Base-by-base conservation (phyloP, 2,113 vertebrate genomes). In the Eurystomus gularis region DNA sequence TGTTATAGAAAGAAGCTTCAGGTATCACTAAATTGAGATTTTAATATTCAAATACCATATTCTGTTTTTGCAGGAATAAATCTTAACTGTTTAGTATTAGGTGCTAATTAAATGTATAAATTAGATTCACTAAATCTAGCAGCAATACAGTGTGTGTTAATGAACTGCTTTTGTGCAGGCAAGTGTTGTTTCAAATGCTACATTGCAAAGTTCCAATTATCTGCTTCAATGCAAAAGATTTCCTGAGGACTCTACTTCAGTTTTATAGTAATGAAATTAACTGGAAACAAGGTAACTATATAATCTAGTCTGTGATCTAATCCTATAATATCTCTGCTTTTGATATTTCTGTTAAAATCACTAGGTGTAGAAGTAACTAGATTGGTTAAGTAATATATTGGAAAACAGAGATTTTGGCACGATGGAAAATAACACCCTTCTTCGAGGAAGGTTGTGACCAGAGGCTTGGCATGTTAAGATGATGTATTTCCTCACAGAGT, bases 141-240 rank as follows among this genome's bases (percentile, higher is more conserved):
- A 62, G 18, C 33, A 39, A 20, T 65, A 23, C 8, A 46, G 25
- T 39, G 25, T 72, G 33, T 90, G 23, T 75, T 92, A 66, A 68
- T 64, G 25, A 73, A 8, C 86, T 94, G 37, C 35, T 96, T 95
- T 86, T 75, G 70, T 89, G 57, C 83, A 99, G 99, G 97, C 96
- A 98, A 49, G 73, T 99, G 92, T 83, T 99, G 54, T 96, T 98
- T 72, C 98, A 97, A 71, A 97, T 98, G 17, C 90, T 99, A 28
- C 97, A 82, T 18, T 84, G 97, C 80, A 90, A 93, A 83, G 91
- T 97, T 65, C 97, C 97, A 6, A 95, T 98, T 66, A 97, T 99
- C 94, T 99, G 99, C 95, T 99, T 98, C 69, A 99, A 99, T 70
- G 98, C 99, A 23, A 99, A 99, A 97, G 99, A 99, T 76, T 97